Conservation (phyloP, 1,140 invertebrate genomes). For the Brachionus calyciflorus region DNA sequence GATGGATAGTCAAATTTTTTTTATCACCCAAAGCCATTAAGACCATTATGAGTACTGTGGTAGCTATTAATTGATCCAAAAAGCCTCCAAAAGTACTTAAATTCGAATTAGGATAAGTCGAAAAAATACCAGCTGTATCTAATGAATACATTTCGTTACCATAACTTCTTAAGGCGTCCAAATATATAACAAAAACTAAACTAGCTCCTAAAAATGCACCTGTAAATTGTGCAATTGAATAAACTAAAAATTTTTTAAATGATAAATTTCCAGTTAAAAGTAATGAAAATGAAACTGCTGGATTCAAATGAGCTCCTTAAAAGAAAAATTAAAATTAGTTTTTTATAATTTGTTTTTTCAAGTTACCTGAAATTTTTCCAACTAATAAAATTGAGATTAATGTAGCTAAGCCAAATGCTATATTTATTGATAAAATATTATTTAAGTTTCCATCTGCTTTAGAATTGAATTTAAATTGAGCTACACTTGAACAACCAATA, state of each 20-base stretch:
- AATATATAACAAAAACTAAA: not conserved
- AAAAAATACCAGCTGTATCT: constrained; percentile 5
- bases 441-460: not conserved
- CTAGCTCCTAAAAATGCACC: constrained; percentile 9
- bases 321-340: not conserved
- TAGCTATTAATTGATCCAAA: constrained; percentile 43
- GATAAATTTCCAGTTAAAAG: constrained; percentile 51
- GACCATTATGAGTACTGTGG: constrained; percentile 48
- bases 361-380: constrained; percentile 12
- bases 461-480: constrained; percentile 22
- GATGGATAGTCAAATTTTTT: constrained; percentile 24
- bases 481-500: constrained; percentile 10
- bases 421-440: constrained; percentile 21
- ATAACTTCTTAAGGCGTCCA: not conserved
- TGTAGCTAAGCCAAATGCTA: constrained; percentile 36
- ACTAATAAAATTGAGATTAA: not conserved
- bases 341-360: not conserved
- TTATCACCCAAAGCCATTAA: constrained; percentile 46
- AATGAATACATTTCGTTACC: not conserved
- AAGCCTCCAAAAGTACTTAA: constrained; percentile 63
- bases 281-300: constrained; percentile 49
- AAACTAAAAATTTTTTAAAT: constrained; percentile 46
- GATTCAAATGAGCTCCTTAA: constrained; percentile 32
- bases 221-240: constrained; percentile 23
- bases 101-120: constrained; percentile 57